Evolutionary conservation across 1,140 invertebrate genomes (phyloP), one percentile per base, ranked within the genome.

Genomic region (Rhagoletis zephyria): DNA sequence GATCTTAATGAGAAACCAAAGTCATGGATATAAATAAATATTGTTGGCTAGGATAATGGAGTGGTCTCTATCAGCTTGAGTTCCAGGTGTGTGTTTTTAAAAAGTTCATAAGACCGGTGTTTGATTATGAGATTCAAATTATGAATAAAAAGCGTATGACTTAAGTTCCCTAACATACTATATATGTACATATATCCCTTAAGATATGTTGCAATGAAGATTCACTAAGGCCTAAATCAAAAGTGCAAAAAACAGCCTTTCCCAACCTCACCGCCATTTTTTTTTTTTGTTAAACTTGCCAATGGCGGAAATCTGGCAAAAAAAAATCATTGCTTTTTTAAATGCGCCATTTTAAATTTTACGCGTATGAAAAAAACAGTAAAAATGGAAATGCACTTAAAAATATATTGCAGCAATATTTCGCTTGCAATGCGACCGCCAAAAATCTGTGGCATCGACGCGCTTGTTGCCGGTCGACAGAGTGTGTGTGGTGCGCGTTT

Each of bases 341-440:
- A n/a, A 19, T 81, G 48, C 74, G 74, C 74, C 74, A 81, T 51
- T 59, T 81, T 19, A 81, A 81, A 45, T 19, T 30, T 30, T 30
- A 30, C 30, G 45, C 42, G 56, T n/a, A n/a, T 9, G 2, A 59
- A 77, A 56, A 81, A 48, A 9, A 59, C 12, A 74, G 4, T 48
- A 56, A 81, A 56, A 30, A n/a, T 59, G 45, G 2, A 48, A 6
- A 30, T 81, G n/a, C 16, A 12, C 67, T 74, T 67, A 9, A 81
- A 81, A 56, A 81, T 56, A 81, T 81, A 16, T 48, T 12, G 42
- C 67, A 51, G 74, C 51, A 81, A 59, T 81, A 56, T 56, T 56
- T 81, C 19, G 70, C 45, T 74, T 56, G 19, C n/a, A 81, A 81
- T 59, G 74, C 45, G 74, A 30, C 74, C 74, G n/a, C 74, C 59